Base-by-base conservation (phyloP, 2,888 invertebrate species). In the Apodemia zela region DNA sequence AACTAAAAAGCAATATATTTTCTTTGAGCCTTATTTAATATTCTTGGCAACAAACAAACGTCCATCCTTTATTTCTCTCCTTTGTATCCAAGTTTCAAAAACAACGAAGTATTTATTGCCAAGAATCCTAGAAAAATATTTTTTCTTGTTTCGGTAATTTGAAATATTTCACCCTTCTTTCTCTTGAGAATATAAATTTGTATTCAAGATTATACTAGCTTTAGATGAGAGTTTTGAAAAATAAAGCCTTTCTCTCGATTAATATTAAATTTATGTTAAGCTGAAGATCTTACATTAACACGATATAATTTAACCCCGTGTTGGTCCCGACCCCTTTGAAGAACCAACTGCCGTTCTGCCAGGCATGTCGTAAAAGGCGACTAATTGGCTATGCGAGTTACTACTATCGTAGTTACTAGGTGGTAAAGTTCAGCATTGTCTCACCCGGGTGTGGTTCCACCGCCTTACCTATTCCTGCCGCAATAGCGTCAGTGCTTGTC, bases 21-120 rank as follows among this genome's bases (percentile, higher is more conserved):
- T 54, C 54, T 54, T 21, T 21, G 25, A 21, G 25, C 54, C 54
- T 54, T 54, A 54, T 54, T 54, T 54, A 54, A 54, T 54, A 54
- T 54, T 54, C 54, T 54, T 54, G 29, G 25, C 54, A 54, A 25
- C 25, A 29, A 54, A 54, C 15, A 54, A 25, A 29, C 29, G 29
- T 25, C 54, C 29, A 54, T 29, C 29, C 29, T 25, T 29, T 54
- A 54, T 21, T 54, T 25, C 21, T 54, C 25, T 18, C 25, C 29
- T 54, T 54, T 54, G 54, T 15, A 29, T 13, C 29, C 25, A 25
- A 54, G 25, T 45, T 45, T 45, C 21, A 25, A 54, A 54, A 54
- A 54, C 11, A 21, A 42, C 13, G 15, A 54, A 29, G 54, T 54
- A 54, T 54, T 54, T 54, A 54, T 54, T 54, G 15, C 25, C 15